phyloP scores from a whole-genome alignment of 2,113 vertebrate species.

The Setophaga kirtlandii region DNA sequence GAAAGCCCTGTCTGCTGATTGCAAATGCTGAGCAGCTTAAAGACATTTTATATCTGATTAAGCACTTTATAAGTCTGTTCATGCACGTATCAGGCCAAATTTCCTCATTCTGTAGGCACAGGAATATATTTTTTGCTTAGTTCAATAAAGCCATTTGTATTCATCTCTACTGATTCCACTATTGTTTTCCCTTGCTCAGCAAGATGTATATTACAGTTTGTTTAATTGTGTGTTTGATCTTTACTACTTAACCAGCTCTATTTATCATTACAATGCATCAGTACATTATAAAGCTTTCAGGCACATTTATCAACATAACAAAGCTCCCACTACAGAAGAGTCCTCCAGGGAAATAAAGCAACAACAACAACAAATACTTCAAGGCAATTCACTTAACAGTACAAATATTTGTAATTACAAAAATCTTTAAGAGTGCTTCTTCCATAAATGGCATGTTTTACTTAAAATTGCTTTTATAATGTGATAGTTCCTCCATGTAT shows the following conservation, averaged over 20 bases:
- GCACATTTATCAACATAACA: constrained; percentile 59
- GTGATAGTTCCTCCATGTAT: neutral
- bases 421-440: constrained; percentile 49
- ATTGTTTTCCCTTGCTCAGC: constrained; percentile 63
- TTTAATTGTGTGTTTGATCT: constrained; percentile 69
- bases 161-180: constrained; percentile 47
- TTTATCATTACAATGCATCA: constrained; percentile 68
- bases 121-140: constrained; percentile 34
- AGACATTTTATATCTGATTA: neutral
- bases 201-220: constrained; percentile 61
- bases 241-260: constrained; percentile 63
- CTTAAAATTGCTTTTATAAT: constrained; percentile 47
- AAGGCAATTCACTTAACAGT: constrained; percentile 58
- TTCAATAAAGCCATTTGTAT: constrained; percentile 51
- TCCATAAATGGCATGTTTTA: constrained; percentile 39
- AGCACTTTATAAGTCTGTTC: neutral
- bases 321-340: constrained; percentile 41
- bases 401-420: constrained; percentile 68
- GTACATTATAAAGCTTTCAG: constrained; percentile 65
- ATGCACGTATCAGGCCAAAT: neutral
- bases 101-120: neutral
- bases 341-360: constrained; percentile 66
- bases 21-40: neutral
- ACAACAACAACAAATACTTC: constrained; percentile 44
- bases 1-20: neutral